These are phyloP conservation scores for Galeopsomyia nigrocyanea DNA, from an alignment of 2,888 invertebrate genomes.

Conservation along the genomic window DNA sequence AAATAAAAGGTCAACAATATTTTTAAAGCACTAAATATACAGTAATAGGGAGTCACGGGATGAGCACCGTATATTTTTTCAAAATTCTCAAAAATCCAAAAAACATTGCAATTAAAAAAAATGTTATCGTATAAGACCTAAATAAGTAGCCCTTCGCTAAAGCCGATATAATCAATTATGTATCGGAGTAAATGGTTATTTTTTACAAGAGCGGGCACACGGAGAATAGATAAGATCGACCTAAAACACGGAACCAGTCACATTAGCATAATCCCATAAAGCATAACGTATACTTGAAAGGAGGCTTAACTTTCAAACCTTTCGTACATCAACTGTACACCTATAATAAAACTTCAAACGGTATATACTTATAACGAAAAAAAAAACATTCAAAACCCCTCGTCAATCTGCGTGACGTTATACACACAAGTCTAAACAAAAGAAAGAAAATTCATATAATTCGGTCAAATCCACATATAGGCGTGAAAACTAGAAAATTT, in stretches of 20 bases:
- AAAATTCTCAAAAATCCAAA: too few relatives aligned
- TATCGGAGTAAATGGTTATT: conserved; percentile 20
- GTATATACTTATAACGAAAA: neutral
- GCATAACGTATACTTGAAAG: conserved; percentile 22
- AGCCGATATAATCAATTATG: neutral
- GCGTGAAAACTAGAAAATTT: neutral
- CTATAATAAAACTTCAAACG: neutral
- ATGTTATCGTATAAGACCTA: too few relatives aligned
- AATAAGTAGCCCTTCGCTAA: too few relatives aligned
- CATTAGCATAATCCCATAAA: conserved; percentile 43
- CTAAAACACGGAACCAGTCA: conserved; percentile 26
- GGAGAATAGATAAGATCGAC: conserved; percentile 21
- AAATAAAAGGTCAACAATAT: too few relatives aligned
- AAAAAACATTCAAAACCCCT: too few relatives aligned
- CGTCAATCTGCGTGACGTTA: too few relatives aligned
- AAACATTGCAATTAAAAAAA: too few relatives aligned
- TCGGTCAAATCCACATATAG: neutral
- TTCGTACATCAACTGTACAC: neutral
- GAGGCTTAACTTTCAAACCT: neutral
- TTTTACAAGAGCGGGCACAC: conserved; percentile 19
- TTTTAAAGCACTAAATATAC: too few relatives aligned
- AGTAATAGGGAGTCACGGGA: too few relatives aligned
- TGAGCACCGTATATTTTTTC: too few relatives aligned
- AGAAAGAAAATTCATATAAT: neutral
- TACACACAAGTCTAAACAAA: too few relatives aligned